These are phyloP conservation scores for Planiliza haematocheilus DNA, from an alignment of 2,113 vertebrate species.

Conservation along the genomic window DNA sequence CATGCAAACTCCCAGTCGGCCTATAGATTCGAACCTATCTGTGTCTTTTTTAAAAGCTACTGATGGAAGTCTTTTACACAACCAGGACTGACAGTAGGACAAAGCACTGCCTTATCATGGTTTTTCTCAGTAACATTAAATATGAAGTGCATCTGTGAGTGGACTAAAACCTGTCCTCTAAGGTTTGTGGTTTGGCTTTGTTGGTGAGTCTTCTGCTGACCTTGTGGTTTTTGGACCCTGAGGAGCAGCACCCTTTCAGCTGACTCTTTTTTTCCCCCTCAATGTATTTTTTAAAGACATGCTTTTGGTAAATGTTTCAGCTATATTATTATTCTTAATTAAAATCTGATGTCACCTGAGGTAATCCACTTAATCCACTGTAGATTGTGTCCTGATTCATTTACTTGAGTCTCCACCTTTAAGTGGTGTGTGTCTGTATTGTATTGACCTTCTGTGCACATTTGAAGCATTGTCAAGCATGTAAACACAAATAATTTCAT, in stretches of 20 bases:
- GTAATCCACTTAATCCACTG: not conserved
- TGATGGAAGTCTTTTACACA: not conserved
- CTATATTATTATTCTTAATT: too few species aligned
- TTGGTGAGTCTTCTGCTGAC: slow-evolving; percentile 33
- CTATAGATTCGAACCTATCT: too few species aligned
- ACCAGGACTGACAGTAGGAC: not conserved
- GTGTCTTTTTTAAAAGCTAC: too few species aligned
- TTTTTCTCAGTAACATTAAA: not conserved
- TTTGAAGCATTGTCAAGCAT: too few species aligned
- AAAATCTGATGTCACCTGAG: too few species aligned
- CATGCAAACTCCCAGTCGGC: too few species aligned
- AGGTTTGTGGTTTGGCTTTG: slow-evolving; percentile 39
- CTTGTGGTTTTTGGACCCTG: not conserved
- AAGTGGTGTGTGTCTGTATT: too few species aligned
- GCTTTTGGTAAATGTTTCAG: too few species aligned
- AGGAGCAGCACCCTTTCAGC: slow-evolving; percentile 11
- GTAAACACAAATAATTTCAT: too few species aligned
- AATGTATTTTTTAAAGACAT: too few species aligned
- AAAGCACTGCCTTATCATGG: not conserved
- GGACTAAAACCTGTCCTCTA: slow-evolving; percentile 22
- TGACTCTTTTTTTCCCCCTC: not conserved
- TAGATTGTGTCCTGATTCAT: not conserved
- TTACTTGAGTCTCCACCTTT: too few species aligned
- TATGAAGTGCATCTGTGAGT: slow-evolving; percentile 22
- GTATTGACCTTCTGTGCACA: too few species aligned